phyloP scores from a whole-genome alignment of 2,797 vertebrate species.

The Pteropus rufus region DNA sequence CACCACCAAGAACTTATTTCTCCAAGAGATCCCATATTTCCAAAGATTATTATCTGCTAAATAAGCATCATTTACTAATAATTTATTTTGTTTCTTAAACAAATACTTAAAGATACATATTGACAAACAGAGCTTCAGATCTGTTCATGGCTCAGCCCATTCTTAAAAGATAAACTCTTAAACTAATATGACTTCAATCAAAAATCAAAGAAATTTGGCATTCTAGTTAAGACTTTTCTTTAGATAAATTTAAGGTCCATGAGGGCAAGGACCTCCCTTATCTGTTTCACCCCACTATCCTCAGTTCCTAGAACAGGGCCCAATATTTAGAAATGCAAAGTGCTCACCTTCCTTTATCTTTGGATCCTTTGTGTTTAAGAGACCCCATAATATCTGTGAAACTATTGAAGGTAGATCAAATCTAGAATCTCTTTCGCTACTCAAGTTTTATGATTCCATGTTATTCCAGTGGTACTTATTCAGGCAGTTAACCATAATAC shows the following conservation, averaged over 20 bases:
- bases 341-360: neutral
- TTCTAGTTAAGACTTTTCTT: neutral
- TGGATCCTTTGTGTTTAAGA: neutral
- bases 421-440: neutral
- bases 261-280: neutral
- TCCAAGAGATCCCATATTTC: neutral
- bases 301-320: neutral
- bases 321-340: neutral
- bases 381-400: neutral
- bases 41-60: constrained; percentile 38
- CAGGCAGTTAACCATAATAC: neutral
- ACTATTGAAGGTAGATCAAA: neutral
- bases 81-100: constrained; percentile 10
- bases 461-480: neutral
- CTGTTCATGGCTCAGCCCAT: neutral
- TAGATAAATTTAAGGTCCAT: neutral
- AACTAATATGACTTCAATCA: neutral
- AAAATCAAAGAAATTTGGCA: neutral
- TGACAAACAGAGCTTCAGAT: constrained; percentile 13
- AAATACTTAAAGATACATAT: neutral
- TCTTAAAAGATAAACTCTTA: neutral
- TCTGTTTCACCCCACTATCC: neutral
- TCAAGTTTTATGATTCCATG: neutral
- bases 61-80: neutral
- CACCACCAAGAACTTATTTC: neutral